phyloP scores from a whole-genome alignment of 2,113 vertebrate genomes.

The Parotia lawesii region DNA sequence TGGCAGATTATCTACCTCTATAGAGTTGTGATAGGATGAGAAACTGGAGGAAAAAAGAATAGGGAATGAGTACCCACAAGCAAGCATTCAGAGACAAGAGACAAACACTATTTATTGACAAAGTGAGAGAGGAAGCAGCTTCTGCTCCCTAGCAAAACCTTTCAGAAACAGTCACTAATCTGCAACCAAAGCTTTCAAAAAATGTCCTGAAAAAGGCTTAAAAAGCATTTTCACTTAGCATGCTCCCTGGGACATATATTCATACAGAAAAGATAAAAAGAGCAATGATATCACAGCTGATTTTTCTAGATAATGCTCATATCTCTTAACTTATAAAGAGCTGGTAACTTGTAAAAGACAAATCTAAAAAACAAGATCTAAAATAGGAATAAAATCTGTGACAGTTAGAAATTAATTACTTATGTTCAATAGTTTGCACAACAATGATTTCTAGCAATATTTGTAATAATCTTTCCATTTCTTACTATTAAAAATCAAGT shows the following conservation, averaged over 20 bases:
- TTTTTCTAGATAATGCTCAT: background rate
- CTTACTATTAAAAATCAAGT: background rate
- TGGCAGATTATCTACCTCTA: background rate
- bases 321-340: background rate
- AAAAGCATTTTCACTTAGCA: background rate
- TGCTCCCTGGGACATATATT: background rate
- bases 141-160: background rate
- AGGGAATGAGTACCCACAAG: background rate
- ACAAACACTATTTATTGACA: background rate
- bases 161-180: background rate
- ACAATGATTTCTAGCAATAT: background rate
- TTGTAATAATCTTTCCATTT: background rate
- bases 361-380: background rate
- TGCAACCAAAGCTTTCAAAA: background rate
- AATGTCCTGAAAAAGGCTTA: background rate
- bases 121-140: background rate
- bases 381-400: background rate
- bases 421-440: background rate
- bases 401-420: background rate
- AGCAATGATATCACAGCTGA: too few relatives aligned
- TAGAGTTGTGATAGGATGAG: background rate
- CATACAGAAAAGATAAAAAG: background rate
- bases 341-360: background rate
- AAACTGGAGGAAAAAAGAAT: background rate
- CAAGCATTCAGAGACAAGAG: background rate